Evolutionary conservation across 2,888 invertebrate genomes (phyloP), one percentile per base, ranked within the genome.

Genomic region (Oxycera nigricornis): DNA sequence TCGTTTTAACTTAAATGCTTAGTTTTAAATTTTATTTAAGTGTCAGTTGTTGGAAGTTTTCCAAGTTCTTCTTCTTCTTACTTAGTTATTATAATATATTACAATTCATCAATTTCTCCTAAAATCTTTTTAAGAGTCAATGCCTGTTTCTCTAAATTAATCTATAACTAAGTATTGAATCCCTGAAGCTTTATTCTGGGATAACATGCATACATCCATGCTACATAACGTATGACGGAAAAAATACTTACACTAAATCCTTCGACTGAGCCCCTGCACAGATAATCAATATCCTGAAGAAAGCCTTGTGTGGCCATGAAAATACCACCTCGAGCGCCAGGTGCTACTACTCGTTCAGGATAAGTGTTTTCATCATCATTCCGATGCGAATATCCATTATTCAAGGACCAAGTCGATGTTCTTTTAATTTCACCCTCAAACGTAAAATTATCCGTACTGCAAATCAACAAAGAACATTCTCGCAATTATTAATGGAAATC

Each of bases 241-340:
- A 2, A 31, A 20, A 52, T 7, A 75, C 57, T 77, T 78, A 85
- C 86, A 81, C 87, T 87, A 78, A 86, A 88, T 68, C 87, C 87
- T 80, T 86, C 86, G 1, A 87, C 85, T 4, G 87, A 84, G 1
- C 87, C 87, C 73, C 83, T 81, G 78, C 88, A 88, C 73, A 86
- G 78, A 78, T 85, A 86, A 78, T 87, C 87, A 24, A 86, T 79
- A 78, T 88, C 87, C 30, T 83, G 81, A 20, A 83, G 81, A 73
- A 84, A 86, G 1, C 87, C 85, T 72, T 84, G 81, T 74, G 89
- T 78, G 2, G 87, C 82, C 11, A 88, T 81, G 74, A 85, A 85
- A 28, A 89, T 83, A 22, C 88, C 88, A 9, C 82, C 82, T 35
- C 82, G 83, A 2, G 82, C 81, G 9, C 80, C 81, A 9, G 76